Conservation (phyloP, 2,113 vertebrate genomes). For the Nettapus auritus region DNA sequence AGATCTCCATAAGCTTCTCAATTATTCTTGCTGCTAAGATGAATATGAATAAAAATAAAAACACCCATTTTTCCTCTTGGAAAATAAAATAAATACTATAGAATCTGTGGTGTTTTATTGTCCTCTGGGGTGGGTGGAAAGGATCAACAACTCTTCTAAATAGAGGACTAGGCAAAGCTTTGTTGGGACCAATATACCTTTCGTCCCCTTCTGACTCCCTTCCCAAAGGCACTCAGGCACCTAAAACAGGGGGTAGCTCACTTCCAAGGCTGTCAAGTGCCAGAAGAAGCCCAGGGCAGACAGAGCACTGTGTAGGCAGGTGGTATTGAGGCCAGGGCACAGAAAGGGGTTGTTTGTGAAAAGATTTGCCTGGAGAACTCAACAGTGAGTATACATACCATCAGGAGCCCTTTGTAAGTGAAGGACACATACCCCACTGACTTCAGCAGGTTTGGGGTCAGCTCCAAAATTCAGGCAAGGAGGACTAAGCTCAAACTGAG, state of each 20-base stretch:
- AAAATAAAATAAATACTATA: conserved; percentile 29
- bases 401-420: background rate
- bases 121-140: background rate
- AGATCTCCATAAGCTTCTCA: conserved; percentile 7
- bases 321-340: background rate
- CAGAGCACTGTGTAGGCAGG: too few species aligned
- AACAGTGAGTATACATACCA: background rate
- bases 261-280: too few species aligned
- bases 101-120: background rate
- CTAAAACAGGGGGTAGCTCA: background rate
- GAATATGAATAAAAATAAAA: background rate
- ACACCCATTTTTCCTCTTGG: background rate
- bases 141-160: background rate
- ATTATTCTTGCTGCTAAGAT: conserved; percentile 27
- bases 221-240: background rate
- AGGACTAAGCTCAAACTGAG: background rate
- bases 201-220: background rate
- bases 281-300: background rate
- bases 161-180: background rate
- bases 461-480: background rate
- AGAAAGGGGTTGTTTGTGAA: background rate
- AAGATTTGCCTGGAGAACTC: background rate
- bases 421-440: too few species aligned
- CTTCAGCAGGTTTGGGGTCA: background rate
- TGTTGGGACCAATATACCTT: background rate